Conservation (phyloP, 2,888 invertebrate genomes). For the Chaitophorus viminalis region DNA sequence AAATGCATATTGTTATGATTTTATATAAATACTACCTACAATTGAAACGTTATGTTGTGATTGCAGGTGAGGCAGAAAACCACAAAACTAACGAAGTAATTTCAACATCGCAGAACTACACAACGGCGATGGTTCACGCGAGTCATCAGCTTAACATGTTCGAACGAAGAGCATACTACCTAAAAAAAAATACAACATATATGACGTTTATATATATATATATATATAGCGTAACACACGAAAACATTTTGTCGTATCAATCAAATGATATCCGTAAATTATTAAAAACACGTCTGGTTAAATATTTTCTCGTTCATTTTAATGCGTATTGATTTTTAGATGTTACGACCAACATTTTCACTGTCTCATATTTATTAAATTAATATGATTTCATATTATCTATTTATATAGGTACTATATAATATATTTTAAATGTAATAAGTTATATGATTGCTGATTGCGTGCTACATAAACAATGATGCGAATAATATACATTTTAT, state of each 20-base stretch:
- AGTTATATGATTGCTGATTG: neutral
- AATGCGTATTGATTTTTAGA: slow-evolving; percentile 31
- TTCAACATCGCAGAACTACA: neutral
- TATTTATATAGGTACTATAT: too few species aligned
- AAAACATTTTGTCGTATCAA: slow-evolving; percentile 13
- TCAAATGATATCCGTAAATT: slow-evolving; percentile 10
- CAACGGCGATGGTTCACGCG: neutral
- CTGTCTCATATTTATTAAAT: neutral
- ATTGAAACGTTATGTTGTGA: neutral
- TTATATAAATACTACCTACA: neutral
- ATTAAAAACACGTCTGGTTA: slow-evolving; percentile 8
- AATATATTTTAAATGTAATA: slow-evolving; percentile 24
- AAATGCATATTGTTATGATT: neutral
- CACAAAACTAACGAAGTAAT: slow-evolving; percentile 4
- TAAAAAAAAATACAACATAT: neutral
- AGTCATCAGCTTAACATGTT: neutral
- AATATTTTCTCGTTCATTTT: slow-evolving; percentile 30
- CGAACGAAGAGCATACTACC: neutral
- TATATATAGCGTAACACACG: neutral
- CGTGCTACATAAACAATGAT: neutral
- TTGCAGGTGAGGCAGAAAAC: slow-evolving; percentile 39
- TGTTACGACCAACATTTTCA: slow-evolving; percentile 40
- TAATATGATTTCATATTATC: neutral
- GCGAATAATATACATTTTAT: neutral
- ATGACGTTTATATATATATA: slow-evolving; percentile 7